These are phyloP conservation scores for Plutella xylostella DNA, from an alignment of 2,888 invertebrate genomes.

Conservation along the genomic window DNA sequence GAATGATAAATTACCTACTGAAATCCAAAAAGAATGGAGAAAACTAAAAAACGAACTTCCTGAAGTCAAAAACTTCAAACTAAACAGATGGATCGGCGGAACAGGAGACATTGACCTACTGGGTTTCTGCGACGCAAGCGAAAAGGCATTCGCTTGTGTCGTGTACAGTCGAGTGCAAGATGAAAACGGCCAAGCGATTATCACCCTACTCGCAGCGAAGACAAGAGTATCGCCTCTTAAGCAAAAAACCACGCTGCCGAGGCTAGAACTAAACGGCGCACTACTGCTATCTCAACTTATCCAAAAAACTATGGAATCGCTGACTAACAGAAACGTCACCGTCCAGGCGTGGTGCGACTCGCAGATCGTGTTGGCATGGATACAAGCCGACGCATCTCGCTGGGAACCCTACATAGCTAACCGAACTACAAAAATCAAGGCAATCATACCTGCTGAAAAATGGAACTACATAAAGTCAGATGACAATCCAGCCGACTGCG, in stretches of 20 bases:
- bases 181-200: not conserved
- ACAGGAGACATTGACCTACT: not conserved
- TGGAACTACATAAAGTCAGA: slow-evolving; percentile 2
- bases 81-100: not conserved
- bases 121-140: slow-evolving; percentile 1
- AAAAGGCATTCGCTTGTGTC: not conserved
- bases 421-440: not conserved
- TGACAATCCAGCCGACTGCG: slow-evolving; percentile 3
- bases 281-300: not conserved
- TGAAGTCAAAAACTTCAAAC: not conserved
- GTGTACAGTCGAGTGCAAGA: not conserved
- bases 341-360: not conserved
- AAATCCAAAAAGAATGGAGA: not conserved
- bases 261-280: not conserved
- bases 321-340: not conserved
- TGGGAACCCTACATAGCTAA: slow-evolving; percentile 1
- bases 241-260: not conserved
- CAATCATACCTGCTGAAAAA: not conserved
- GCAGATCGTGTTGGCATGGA: slow-evolving; percentile 3
- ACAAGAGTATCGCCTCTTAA: not conserved
- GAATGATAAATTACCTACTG: not conserved
- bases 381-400: not conserved
- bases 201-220: not conserved
- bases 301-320: not conserved
- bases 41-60: not conserved